Base-by-base conservation (phyloP, 2,797 vertebrate species). In the Lophotriccus pileatus region DNA sequence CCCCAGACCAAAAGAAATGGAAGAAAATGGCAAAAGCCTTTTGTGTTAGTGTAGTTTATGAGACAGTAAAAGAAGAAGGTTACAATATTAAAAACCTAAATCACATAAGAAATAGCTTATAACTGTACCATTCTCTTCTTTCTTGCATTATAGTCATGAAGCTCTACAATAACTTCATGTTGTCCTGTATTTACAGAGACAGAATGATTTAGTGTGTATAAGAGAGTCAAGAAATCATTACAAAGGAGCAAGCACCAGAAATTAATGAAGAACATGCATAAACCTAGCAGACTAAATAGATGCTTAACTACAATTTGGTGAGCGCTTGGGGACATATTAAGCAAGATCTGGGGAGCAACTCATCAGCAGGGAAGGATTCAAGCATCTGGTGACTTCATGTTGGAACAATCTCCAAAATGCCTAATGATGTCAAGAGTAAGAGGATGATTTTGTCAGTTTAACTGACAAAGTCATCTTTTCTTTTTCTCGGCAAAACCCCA, bases 261-360 rank as follows among this genome's bases (percentile, higher is more conserved):
- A 91, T 70, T 86, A 89, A 95, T 76, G 78, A 94, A 87, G 60
- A 93, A 50, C 47, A 60, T 83, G 36, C 41, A 86, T 67, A 89
- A 94, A 89, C 34, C 41, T 64, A 62, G 63, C 66, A 95, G 78
- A 56, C 41, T 84, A 95, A 95, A 85, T 81, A 89, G 89, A 90
- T 92, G 44, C 55, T 87, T 93, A 92, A 92, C 84, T 89, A 87
- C 32, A 55, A 64, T 73, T 82, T 77, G 60, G 84, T 47, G 84
- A 60, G 76, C 76, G 39, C 50, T 59, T 92, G 50, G 87, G 68
- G 84, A 92, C 28, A 55, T 36, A 78, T 55, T 91, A 94, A 89
- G 23, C 36, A 81, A 75, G 47, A 92, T 24, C 52, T 46, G 47
- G 68, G 56, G 87, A 95, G 47, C 64, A 91, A 80, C 60, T 89